Evolutionary conservation across 2,797 vertebrate species (phyloP), one percentile per base, ranked within the genome.

Genomic region (Serranus cabrilla): DNA sequence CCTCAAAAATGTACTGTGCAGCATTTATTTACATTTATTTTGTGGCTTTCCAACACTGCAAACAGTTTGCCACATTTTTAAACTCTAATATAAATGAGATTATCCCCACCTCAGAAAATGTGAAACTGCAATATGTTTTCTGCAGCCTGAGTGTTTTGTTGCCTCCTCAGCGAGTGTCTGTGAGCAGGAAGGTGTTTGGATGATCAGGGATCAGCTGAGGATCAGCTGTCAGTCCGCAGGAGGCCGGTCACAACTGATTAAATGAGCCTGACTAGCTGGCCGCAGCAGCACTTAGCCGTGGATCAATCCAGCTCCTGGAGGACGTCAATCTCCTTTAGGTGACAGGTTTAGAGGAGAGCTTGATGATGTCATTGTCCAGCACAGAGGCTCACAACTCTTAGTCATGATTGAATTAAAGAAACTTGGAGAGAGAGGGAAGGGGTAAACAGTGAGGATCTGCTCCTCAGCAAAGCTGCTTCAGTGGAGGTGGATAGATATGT

Each of bases 271-370:
- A 80, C 65, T 78, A 14, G 55, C 57, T 43, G 54, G 63, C 59
- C 39, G 57, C 65, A 70, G 87, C 71, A 76, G 63, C 86, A 81
- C 87, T 90, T 74, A 77, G 68, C 65, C 18, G 27, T 16, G 64
- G 65, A 80, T 87, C 83, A 83, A 74, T 80, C 56, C 42, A 17
- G 64, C 77, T 80, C 71, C 70, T 69, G 70, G 34, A 54, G 59
- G 43, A 52, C 63, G 14, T 91, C 87, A 85, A 86, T 90, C 87
- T 81, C 49, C 50, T 87, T 81, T 62, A 78, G 80, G 71, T 76
- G 90, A 78, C 89, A 75, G 85, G 27, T 89, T 90, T 85, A 89
- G 58, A 73, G 74, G 59, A 57, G 20, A 54, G 65, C 58, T 55
- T 55, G 43, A 52, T 84, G 82, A 86, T 61, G 74, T 85, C 86